Percentiles rank a stretch among this genome's conserved stretches.
Conservation (phyloP, 2,797 vertebrate species). For the Poeciliopsis presidionis region DNA sequence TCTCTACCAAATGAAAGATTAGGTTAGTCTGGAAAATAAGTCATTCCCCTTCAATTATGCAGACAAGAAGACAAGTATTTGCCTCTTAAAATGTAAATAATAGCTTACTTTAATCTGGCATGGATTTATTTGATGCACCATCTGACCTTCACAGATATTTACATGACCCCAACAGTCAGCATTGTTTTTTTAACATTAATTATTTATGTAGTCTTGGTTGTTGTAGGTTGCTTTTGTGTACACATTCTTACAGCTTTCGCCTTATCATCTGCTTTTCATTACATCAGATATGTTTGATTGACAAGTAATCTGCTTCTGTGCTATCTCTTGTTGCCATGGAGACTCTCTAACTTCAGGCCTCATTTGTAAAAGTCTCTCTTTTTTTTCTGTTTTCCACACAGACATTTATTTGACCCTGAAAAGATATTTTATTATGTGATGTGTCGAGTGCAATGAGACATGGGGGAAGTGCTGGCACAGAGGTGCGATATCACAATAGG, state of each 20-base stretch:
- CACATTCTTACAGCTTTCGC: background rate
- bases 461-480: constrained; percentile 10
- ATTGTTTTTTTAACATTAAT: background rate
- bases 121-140: background rate
- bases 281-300: constrained; percentile 49
- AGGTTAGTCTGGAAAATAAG: background rate
- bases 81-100: background rate
- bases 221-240: background rate
- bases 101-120: background rate
- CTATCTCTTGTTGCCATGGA: constrained; percentile 63
- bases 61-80: background rate
- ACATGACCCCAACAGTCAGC: background rate
- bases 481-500: constrained; percentile 22
- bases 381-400: background rate
- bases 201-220: background rate
- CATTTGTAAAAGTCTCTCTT: constrained; percentile 10
- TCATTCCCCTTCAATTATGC: background rate
- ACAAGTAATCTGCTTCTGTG: constrained; percentile 42
- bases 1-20: background rate
- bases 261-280: constrained; percentile 26
- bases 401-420: constrained; percentile 31
- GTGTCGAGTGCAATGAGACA: constrained; percentile 34
- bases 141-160: background rate
- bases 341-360: constrained; percentile 20
- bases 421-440: constrained; percentile 44